A percentile compares a stretch with the other conserved stretches of the same genome.
phyloP scores from a whole-genome alignment of 2,888 invertebrate species.

The Chrysodeixis includens region DNA sequence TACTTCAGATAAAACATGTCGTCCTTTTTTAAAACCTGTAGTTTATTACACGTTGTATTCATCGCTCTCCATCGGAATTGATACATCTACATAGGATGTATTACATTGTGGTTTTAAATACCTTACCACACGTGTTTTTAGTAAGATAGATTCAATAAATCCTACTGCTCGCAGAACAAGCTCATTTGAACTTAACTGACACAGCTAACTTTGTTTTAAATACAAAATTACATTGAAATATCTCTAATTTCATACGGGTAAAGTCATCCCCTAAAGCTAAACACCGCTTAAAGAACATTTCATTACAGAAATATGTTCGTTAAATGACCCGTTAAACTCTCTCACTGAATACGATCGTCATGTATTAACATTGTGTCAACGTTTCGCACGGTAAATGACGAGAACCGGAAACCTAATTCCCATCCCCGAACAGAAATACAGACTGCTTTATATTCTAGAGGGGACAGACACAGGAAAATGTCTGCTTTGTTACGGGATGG shows the following conservation, averaged over 20 bases:
- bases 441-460: constrained; percentile 5
- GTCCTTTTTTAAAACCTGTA: neutral
- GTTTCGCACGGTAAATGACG: neutral
- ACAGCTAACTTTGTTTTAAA: no score
- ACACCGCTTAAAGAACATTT: neutral
- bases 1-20: neutral
- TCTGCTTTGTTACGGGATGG: neutral
- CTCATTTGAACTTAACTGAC: neutral
- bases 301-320: neutral
- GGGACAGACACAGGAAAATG: neutral
- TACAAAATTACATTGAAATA: no score
- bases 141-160: neutral
- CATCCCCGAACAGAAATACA: neutral
- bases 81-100: neutral
- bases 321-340: neutral
- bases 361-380: neutral
- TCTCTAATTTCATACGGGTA: neutral
- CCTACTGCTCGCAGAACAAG: neutral
- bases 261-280: neutral
- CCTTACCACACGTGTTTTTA: neutral
- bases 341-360: neutral
- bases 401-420: constrained; percentile 6
- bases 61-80: neutral
- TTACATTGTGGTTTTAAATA: constrained; percentile 1
- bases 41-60: neutral